Base-by-base conservation (phyloP, 2,113 vertebrate genomes). In the Poeciliopsis occidentalis region DNA sequence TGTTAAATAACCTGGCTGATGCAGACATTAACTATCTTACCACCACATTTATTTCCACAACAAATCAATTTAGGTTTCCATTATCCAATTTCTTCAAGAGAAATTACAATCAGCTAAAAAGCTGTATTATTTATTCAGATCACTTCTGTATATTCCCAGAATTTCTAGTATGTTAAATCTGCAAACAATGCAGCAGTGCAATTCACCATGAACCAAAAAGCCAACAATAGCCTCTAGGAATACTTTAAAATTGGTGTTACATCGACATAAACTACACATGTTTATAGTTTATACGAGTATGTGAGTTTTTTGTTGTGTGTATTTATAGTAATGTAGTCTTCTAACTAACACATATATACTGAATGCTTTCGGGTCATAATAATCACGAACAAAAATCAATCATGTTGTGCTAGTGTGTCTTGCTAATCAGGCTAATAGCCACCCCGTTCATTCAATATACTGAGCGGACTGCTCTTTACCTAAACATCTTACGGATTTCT, bases 361-460 rank as follows among this genome's bases (percentile, higher is more conserved):
- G 8, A 60, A 41, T 12, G 5, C 27, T 75, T 61, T n/a, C 8
- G 27, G 19, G 15, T 31, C 3, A 34, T 19, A 13, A 34, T 8
- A 34, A 34, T 34, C 32, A 34, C 3, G 62, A 26, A 12, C n/a
- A 67, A 41, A 65, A n/a, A 3, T 17, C 57, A 30, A 29, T n/a
- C 4, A 63, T 32, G 11, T 57, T 47, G n/a, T 51, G 27, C 22
- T 60, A 4, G 24, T 26, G 29, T 26, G 3, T 63, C 3, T n/a
- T n/a, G 6, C 32, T 54, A 75, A 60, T 10, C 6, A 12, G 4
- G 29, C 65, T 29, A 62, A 69, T n/a, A 39, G 37, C 61, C 19
- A 60, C 63, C 10, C 34, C 44, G 8, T 34, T 4, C 66, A 73
- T 77, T 79, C 75, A 82, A 85, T 75, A 78, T 30, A 82, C 15